A percentile compares a stretch with the other conserved stretches of the same genome.
Evolutionary conservation across 2,113 vertebrate species (phyloP).

Genomic region (Pseudorhombus dupliciocellatus): DNA sequence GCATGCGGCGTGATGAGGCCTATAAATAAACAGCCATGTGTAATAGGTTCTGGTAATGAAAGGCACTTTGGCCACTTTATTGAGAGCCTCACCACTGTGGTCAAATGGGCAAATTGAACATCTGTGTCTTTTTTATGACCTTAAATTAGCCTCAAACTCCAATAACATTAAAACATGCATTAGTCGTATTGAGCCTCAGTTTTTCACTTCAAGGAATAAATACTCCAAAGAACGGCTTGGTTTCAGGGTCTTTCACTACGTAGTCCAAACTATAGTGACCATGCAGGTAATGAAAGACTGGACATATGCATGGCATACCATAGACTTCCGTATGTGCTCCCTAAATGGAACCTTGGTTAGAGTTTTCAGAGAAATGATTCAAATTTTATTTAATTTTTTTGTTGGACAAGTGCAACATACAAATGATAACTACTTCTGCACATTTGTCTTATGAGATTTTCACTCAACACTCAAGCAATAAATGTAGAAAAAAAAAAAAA

Average conservation of each 20-base stretch:
- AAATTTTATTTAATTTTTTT: too few species aligned
- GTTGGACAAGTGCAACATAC: too few species aligned
- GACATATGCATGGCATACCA: too few species aligned
- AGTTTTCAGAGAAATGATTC: too few species aligned
- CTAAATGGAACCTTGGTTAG: too few species aligned
- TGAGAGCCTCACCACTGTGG: not conserved
- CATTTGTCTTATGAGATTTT: not conserved
- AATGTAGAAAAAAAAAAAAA: conserved; percentile 32
- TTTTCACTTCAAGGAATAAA: too few species aligned
- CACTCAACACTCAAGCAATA: not conserved
- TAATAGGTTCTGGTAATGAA: not conserved
- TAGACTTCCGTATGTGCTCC: too few species aligned
- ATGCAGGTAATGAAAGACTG: too few species aligned
- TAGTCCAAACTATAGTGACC: too few species aligned
- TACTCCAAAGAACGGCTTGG: too few species aligned
- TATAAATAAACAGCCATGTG: not conserved
- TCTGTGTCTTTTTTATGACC: not conserved
- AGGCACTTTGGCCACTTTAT: not conserved
- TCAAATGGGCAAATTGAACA: not conserved
- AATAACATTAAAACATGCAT: not conserved
- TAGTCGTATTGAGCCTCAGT: not conserved
- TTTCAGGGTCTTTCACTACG: too few species aligned
- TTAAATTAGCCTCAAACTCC: not conserved
- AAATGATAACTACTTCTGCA: not conserved
- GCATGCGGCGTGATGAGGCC: not conserved